Evolutionary conservation across 2,888 invertebrate species (phyloP), one percentile per base, ranked within the genome.

Genomic region (Cremastinae sp.): DNA sequence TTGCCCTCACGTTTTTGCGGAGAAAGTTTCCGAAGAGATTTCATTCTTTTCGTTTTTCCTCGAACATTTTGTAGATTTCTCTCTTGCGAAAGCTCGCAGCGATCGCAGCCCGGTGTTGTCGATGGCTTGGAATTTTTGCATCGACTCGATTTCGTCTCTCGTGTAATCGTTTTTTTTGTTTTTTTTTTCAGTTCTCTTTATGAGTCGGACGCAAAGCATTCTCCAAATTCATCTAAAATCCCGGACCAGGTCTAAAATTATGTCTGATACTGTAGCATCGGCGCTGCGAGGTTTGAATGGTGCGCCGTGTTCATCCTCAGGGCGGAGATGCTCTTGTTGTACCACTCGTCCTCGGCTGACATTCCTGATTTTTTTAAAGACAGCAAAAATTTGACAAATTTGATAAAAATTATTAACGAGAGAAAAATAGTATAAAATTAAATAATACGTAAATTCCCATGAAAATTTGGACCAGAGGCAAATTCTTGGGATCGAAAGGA

Each of bases 201-300:
- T 72, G 71, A 68, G 51, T 73, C 55, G 47, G 43, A 39, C 62
- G 39, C 49, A 12, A 53, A 56, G 69, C 73, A 69, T 59, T 66
- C 74, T 74, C 72, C 51, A 70, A 70, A 73, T 69, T 77, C 76
- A 73, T 69, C 70, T 53, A 69, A 55, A 75, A 75, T 68, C 70
- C 75, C 77, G 75, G 75, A 78, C 81, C 80, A 78, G 72, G 82
- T 83, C 84, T 86, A 87, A 85, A 88, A 96, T 96, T 96, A 97
- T 95, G 96, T 96, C 92, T 98, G 98, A 91, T 98, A 98, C 90
- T 98, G 98, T 82, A 98, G 92, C 96, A 98, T 98, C 73, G 98
- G 97, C 84, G 98, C 96, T 73, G 97, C 95, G 87, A 98, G 93
- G 92, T 98, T 97, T 83, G 97, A 97, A 91, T 97, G 96, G 90